phyloP scores from a whole-genome alignment of 2,888 invertebrate species.

The Sceliomorpha sp. region DNA sequence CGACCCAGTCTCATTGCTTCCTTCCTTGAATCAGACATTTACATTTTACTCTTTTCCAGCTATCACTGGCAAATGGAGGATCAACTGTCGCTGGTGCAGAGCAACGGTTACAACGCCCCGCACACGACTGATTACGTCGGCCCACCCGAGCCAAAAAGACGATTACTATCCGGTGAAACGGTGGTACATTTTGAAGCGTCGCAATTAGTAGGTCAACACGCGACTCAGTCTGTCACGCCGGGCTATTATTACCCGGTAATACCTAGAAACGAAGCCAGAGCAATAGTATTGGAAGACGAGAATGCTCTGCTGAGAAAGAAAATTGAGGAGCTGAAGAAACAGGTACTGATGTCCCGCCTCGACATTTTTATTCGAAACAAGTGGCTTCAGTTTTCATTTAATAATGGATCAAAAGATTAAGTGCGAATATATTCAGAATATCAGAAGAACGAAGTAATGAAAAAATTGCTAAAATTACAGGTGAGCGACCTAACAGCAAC shows the following conservation, averaged over 20 bases:
- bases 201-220: slow-evolving; percentile 73
- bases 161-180: slow-evolving; percentile 74
- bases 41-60: slow-evolving; percentile 59
- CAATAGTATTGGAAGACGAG: slow-evolving; percentile 84
- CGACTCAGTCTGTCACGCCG: slow-evolving; percentile 70
- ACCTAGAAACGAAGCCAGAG: slow-evolving; percentile 77
- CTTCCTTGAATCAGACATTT: no score
- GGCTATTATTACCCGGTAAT: slow-evolving; percentile 77
- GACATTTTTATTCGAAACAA: no score
- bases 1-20: no score
- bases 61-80: slow-evolving; percentile 76
- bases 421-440: neutral
- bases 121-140: slow-evolving; percentile 74
- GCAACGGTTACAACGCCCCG: slow-evolving; percentile 68
- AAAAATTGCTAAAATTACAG: slow-evolving; percentile 73
- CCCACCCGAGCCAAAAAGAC: slow-evolving; percentile 75
- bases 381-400: neutral
- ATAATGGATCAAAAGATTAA: no score
- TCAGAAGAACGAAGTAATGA: no score
- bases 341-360: no score
- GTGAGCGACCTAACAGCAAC: slow-evolving; percentile 87
- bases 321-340: slow-evolving; percentile 86
- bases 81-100: slow-evolving; percentile 69
- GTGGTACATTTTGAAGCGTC: slow-evolving; percentile 75
- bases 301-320: slow-evolving; percentile 85